Evolutionary conservation across 2,797 vertebrate genomes (phyloP).

Genomic region (Adrianichthys oophorus): DNA sequence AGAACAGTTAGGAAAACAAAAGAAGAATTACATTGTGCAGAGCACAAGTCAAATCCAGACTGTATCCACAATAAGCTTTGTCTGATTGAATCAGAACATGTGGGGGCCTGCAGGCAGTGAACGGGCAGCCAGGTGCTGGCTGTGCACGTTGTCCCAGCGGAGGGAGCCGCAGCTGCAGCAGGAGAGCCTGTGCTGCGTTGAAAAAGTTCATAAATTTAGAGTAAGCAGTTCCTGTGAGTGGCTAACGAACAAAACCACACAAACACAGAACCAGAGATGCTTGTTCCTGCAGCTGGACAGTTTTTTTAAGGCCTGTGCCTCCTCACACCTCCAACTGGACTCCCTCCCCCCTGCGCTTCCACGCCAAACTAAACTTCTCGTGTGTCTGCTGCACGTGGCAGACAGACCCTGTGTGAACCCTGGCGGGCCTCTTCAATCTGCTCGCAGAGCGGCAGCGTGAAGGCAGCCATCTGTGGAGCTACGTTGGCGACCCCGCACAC

Average conservation of each 20-base stretch:
- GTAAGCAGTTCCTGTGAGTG: no score
- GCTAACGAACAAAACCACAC: no score
- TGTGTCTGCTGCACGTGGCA: constrained; percentile 55
- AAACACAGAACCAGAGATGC: no score
- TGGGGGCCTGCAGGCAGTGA: constrained; percentile 26
- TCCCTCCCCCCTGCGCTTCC: constrained; percentile 15
- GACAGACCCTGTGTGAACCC: constrained; percentile 9
- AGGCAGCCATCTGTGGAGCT: constrained; percentile 8
- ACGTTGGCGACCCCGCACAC: constrained; percentile 2
- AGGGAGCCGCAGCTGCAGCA: constrained; percentile 15
- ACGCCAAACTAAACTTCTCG: constrained; percentile 45
- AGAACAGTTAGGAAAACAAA: constrained; percentile 40
- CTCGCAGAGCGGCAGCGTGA: constrained; percentile 19
- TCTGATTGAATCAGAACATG: constrained; percentile 54
- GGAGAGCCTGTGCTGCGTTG: background rate
- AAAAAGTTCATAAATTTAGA: no score
- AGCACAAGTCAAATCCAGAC: constrained; percentile 38
- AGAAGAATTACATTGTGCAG: constrained; percentile 53
- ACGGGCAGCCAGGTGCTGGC: constrained; percentile 26
- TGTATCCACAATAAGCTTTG: constrained; percentile 41
- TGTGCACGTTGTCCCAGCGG: constrained; percentile 32
- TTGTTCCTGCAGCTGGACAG: no score
- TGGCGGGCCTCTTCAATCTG: constrained; percentile 6
- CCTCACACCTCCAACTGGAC: constrained; percentile 41
- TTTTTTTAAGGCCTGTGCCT: background rate